Conservation (phyloP, 2,888 invertebrate genomes). For the Metacarcinus magister region DNA sequence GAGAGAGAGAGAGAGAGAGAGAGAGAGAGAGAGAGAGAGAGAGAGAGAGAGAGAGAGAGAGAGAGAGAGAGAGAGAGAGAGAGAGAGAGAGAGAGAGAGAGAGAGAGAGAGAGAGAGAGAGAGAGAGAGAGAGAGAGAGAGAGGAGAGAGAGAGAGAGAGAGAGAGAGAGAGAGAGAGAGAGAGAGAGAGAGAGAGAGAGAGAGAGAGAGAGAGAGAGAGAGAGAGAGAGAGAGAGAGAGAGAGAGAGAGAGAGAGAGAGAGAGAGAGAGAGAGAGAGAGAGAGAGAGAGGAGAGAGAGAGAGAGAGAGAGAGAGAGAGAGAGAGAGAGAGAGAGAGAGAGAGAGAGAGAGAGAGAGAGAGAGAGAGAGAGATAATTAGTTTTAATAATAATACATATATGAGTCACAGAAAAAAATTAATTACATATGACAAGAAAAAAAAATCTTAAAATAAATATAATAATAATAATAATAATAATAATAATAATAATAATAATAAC, state of each 20-base stretch:
- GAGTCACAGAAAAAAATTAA: background rate
- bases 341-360: background rate
- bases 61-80: slow-evolving; percentile 45
- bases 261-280: background rate
- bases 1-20: background rate
- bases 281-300: slow-evolving; percentile 49
- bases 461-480: slow-evolving; percentile 4
- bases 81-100: slow-evolving; percentile 54
- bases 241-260: background rate
- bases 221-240: slow-evolving; percentile 54
- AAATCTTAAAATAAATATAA: background rate
- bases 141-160: background rate
- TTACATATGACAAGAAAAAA: background rate
- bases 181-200: background rate
- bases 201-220: slow-evolving; percentile 49
- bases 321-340: slow-evolving; percentile 51
- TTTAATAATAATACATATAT: too few relatives aligned
- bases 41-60: background rate
- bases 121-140: background rate
- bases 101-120: background rate
- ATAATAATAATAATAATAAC: background rate
- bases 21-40: background rate
- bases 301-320: slow-evolving; percentile 52
- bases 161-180: background rate
- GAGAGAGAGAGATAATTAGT: background rate